A percentile compares a stretch with the other conserved stretches of the same genome.
These are phyloP conservation scores for Cataglyphis cursor DNA, from an alignment of 2,888 invertebrate genomes.

Conservation along the genomic window DNA sequence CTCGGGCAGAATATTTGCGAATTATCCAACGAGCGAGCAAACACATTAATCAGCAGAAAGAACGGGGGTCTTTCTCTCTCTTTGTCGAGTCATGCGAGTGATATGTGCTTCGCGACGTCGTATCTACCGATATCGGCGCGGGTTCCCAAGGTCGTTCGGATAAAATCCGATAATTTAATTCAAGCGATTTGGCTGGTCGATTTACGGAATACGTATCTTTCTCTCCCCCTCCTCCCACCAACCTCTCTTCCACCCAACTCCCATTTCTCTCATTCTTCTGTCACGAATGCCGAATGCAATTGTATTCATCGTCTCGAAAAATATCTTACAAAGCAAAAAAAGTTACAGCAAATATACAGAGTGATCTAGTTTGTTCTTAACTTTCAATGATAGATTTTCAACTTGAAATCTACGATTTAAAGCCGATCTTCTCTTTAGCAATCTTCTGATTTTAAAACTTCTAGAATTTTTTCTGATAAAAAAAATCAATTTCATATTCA, in stretches of 20 bases:
- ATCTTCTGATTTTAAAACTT: not conserved
- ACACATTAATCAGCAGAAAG: slow-evolving; percentile 41
- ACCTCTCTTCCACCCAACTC: not conserved
- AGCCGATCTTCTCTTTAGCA: not conserved
- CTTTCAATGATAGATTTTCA: not conserved
- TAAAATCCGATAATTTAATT: slow-evolving; percentile 65
- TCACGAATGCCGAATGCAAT: not conserved
- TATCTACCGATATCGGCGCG: slow-evolving; percentile 57
- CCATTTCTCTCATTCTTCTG: not conserved
- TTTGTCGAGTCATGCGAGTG: slow-evolving; percentile 47
- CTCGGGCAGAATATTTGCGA: not conserved
- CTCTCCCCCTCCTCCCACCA: no score
- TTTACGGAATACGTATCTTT: not conserved
- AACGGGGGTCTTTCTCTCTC: slow-evolving; percentile 9
- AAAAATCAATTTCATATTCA: not conserved
- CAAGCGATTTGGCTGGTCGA: slow-evolving; percentile 27
- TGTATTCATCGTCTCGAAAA: not conserved
- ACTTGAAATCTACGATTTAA: not conserved
- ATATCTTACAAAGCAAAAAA: slow-evolving; percentile 6
- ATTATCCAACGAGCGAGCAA: slow-evolving; percentile 36
- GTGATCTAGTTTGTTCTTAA: not conserved
- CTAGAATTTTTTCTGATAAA: not conserved
- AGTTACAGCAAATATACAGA: not conserved
- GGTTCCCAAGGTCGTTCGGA: slow-evolving; percentile 62
- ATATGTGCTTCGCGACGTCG: slow-evolving; percentile 20